Evolutionary conservation across 2,797 vertebrate species (phyloP).

Genomic region (Sparus aurata): DNA sequence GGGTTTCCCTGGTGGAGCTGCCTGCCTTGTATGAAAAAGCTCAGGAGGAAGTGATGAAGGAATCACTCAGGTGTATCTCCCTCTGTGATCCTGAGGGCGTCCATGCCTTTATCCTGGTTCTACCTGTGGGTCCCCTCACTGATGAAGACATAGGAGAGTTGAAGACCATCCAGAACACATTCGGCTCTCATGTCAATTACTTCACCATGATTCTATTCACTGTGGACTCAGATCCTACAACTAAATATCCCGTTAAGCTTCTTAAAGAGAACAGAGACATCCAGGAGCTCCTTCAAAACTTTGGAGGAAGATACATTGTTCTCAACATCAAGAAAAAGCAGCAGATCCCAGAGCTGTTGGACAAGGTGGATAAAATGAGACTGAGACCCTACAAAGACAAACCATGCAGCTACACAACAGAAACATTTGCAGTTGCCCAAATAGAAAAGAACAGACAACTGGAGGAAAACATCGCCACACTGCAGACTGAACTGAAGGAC

Average conservation of each 20-base stretch:
- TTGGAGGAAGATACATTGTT: slow-evolving; percentile 25
- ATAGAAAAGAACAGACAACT: no score
- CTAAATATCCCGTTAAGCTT: neutral
- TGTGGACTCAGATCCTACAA: slow-evolving; percentile 3
- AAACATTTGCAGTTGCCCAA: no score
- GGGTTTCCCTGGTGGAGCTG: slow-evolving; percentile 59
- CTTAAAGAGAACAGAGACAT: neutral
- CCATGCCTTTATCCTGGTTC: slow-evolving; percentile 68
- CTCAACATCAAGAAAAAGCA: slow-evolving; percentile 28
- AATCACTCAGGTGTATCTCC: slow-evolving; percentile 83
- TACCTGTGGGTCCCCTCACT: slow-evolving; percentile 46
- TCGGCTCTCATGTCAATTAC: neutral
- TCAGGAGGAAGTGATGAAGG: slow-evolving; percentile 72
- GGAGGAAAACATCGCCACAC: no score
- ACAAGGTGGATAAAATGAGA: neutral
- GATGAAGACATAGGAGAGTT: slow-evolving; percentile 64
- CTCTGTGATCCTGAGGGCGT: slow-evolving; percentile 75
- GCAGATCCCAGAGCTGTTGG: slow-evolving; percentile 25
- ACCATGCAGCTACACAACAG: no score
- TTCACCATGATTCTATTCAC: no score
- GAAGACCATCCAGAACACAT: slow-evolving; percentile 51
- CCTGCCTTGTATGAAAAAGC: slow-evolving; percentile 73
- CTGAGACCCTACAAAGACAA: no score
- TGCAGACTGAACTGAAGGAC: no score
- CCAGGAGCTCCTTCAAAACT: slow-evolving; percentile 35